phyloP scores from a whole-genome alignment of 2,113 vertebrate species.

The Caretta caretta region DNA sequence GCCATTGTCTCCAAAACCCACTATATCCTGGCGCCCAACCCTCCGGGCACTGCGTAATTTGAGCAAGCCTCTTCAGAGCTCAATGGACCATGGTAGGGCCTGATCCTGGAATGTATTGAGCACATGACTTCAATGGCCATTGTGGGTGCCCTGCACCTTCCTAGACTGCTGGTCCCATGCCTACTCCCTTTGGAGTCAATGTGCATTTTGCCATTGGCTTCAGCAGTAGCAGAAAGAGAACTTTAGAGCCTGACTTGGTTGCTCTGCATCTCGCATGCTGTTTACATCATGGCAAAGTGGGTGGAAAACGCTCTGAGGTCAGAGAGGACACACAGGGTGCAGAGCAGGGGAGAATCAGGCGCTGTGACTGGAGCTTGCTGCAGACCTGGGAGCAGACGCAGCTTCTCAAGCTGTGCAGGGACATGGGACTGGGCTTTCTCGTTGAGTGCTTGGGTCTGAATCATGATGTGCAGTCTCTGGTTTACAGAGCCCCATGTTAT shows the following conservation, averaged over 20 bases:
- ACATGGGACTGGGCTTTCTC: neutral
- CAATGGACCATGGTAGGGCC: neutral
- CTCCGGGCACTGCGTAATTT: neutral
- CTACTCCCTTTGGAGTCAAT: rapidly evolving
- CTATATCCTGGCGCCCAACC: neutral
- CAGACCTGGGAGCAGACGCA: rapidly evolving
- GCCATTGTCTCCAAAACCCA: neutral
- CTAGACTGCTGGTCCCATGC: neutral
- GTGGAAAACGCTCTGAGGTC: neutral
- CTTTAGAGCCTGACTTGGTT: neutral
- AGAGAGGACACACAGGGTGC: neutral
- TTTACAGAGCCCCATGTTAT: neutral
- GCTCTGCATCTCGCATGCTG: neutral
- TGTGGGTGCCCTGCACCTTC: neutral
- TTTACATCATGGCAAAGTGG: neutral
- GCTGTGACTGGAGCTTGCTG: neutral
- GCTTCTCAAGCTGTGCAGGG: rapidly evolving
- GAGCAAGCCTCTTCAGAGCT: neutral
- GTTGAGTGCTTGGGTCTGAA: rapidly evolving
- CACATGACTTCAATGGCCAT: neutral
- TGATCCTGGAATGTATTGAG: neutral
- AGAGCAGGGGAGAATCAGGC: neutral
- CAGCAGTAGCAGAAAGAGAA: neutral
- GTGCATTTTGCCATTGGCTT: neutral
- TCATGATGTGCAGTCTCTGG: neutral